A percentile compares a stretch with the other conserved stretches of the same genome.
Evolutionary conservation across 2,888 invertebrate genomes (phyloP).

Genomic region (Drosophila atripex): DNA sequence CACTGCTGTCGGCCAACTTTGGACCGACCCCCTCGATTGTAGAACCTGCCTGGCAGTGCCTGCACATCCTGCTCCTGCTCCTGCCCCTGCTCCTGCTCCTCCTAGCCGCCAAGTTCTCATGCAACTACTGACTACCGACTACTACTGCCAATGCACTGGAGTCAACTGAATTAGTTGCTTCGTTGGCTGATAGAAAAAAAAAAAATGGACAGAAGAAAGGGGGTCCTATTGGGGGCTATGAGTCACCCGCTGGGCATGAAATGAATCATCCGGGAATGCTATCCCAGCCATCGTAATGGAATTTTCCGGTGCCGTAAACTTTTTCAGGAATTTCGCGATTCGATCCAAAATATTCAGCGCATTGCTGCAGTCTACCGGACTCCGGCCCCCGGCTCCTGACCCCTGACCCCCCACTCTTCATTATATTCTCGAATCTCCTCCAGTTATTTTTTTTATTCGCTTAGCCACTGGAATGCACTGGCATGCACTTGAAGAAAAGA

Average conservation of each 20-base stretch:
- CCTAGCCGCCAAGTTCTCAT: too few species aligned
- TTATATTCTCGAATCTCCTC: background rate
- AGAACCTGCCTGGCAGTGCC: too few species aligned
- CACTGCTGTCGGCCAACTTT: constrained; percentile 46
- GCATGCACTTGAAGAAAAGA: background rate
- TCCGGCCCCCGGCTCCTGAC: too few species aligned
- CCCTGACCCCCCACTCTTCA: background rate
- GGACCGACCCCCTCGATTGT: constrained; percentile 1
- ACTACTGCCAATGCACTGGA: constrained; percentile 21
- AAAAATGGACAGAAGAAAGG: background rate
- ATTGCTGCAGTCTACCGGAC: background rate
- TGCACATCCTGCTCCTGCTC: background rate
- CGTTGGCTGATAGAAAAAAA: constrained; percentile 5
- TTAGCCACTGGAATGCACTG: constrained; percentile 14
- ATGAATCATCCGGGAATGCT: constrained; percentile 37
- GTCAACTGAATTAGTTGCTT: constrained; percentile 46
- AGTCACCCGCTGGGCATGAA: constrained; percentile 20
- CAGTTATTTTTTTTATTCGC: background rate
- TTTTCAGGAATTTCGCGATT: constrained; percentile 35
- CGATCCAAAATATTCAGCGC: constrained; percentile 24
- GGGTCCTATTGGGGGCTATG: background rate
- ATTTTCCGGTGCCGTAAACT: constrained; percentile 24
- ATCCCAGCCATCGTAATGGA: constrained; percentile 30
- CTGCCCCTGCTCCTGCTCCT: too few species aligned
- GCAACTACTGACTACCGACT: too few species aligned